Conservation (phyloP, 2,888 invertebrate genomes). For the Petrolisthes manimaculis region DNA sequence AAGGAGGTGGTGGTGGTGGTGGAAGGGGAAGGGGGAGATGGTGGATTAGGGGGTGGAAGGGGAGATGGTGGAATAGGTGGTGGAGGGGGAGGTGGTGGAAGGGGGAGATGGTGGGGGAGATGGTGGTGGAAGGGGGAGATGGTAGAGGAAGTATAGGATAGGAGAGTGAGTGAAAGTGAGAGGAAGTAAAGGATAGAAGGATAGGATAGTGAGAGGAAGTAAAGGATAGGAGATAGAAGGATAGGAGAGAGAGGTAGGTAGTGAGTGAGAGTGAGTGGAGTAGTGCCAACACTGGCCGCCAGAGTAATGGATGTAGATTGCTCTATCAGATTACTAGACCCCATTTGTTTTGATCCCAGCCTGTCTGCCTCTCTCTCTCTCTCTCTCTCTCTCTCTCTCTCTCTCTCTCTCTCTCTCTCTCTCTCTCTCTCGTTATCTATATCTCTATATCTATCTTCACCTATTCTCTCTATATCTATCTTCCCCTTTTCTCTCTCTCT, state of each 20-base stretch:
- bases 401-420: slow-evolving; percentile 12
- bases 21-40: no score
- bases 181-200: no score
- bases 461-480: neutral
- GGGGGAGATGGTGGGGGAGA: no score
- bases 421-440: neutral
- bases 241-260: no score
- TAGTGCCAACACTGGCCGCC: no score
- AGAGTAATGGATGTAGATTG: slow-evolving; percentile 56
- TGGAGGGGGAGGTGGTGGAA: neutral
- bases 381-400: slow-evolving; percentile 19
- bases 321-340: slow-evolving; percentile 52
- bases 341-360: slow-evolving; percentile 51
- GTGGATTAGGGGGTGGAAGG: neutral
- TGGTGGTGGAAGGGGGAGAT: no score
- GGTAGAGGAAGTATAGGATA: no score
- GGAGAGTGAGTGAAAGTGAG: no score
- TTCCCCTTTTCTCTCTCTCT: slow-evolving; percentile 1
- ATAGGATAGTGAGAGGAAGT: no score
- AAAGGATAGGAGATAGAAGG: no score
- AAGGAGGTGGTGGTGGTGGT: no score
- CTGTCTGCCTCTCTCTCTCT: slow-evolving; percentile 26
- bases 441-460: neutral
- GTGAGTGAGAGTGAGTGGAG: no score
- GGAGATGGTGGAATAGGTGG: neutral